These are phyloP conservation scores for Subacronicta megacephala DNA, from an alignment of 2,888 invertebrate species.

Conservation along the genomic window DNA sequence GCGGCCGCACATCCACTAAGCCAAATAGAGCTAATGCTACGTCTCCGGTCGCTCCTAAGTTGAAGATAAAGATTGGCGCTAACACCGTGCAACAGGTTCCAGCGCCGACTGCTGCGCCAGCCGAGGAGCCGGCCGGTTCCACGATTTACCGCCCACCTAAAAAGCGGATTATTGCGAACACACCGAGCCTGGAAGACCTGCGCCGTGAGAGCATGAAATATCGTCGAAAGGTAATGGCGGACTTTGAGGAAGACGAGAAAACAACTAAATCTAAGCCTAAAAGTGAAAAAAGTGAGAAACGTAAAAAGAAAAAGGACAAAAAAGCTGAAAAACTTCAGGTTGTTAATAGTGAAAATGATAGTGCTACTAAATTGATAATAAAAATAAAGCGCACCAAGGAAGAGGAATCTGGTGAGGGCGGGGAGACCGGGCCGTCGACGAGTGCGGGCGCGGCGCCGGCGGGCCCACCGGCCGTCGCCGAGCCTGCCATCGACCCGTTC, in stretches of 20 bases:
- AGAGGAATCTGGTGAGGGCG: conserved; percentile 16
- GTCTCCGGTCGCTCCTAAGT: conserved; percentile 90
- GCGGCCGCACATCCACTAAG: conserved; percentile 73
- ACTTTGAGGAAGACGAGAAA: conserved; percentile 93
- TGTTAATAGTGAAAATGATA: conserved; percentile 86
- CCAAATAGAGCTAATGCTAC: conserved; percentile 64
- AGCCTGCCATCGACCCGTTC: conserved; percentile 80
- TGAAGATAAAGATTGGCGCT: conserved; percentile 94
- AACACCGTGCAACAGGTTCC: conserved; percentile 87
- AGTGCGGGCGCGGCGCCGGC: conserved; percentile 42
- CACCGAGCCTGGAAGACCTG: conserved; percentile 94
- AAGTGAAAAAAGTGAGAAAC: conserved; percentile 74
- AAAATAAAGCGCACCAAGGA: conserved; percentile 91
- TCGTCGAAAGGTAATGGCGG: conserved; percentile 95
- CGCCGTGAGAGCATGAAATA: conserved; percentile 96
- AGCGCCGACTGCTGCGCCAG: background rate
- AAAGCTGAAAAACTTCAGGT: conserved; percentile 88
- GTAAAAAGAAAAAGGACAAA: conserved; percentile 89
- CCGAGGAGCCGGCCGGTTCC: conserved; percentile 21
- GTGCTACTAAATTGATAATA: conserved; percentile 94
- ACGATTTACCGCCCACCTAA: conserved; percentile 92
- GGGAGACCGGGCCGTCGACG: conserved; percentile 6
- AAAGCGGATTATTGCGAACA: conserved; percentile 91
- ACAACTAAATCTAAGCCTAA: conserved; percentile 83
- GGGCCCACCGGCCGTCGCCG: conserved; percentile 62